phyloP scores from a whole-genome alignment of 35 echinoderm and acorn worm species.

The Patiria miniata region DNA sequence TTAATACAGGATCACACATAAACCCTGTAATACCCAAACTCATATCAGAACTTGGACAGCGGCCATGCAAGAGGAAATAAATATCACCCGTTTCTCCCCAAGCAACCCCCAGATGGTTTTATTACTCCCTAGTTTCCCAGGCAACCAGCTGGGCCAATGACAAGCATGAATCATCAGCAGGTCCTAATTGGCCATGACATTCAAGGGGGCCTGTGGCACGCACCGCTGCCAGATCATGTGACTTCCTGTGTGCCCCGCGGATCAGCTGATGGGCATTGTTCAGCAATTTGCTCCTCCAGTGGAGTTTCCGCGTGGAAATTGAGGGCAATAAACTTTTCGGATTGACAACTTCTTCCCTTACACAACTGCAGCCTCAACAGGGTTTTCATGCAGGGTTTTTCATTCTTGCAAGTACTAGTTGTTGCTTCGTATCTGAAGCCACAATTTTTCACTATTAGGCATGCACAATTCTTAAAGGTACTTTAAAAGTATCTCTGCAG shows the following conservation, averaged over 20 bases:
- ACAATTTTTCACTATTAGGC: no score
- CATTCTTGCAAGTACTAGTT: no score
- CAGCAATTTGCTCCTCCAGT: not conserved
- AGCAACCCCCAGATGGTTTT: not conserved
- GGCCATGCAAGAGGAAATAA: not conserved
- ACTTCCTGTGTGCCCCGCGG: not conserved
- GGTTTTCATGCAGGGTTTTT: no score
- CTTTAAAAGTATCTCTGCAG: no score
- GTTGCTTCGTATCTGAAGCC: no score
- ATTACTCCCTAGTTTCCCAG: not conserved
- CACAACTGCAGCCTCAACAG: not conserved
- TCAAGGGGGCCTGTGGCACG: not conserved
- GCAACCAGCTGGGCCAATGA: not conserved
- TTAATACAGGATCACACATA: no score
- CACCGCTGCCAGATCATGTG: not conserved
- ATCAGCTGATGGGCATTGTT: conserved; percentile 22
- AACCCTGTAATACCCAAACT: no score
- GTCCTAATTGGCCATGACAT: conserved; percentile 20
- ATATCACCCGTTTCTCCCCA: not conserved
- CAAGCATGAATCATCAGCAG: conserved; percentile 8
- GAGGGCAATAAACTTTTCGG: not conserved
- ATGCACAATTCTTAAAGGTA: no score
- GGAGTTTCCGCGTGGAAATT: conserved; percentile 2
- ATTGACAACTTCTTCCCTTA: not conserved
- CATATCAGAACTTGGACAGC: not conserved